Evolutionary conservation across 2,888 invertebrate species (phyloP).

Genomic region (Apodemia mormo): DNA sequence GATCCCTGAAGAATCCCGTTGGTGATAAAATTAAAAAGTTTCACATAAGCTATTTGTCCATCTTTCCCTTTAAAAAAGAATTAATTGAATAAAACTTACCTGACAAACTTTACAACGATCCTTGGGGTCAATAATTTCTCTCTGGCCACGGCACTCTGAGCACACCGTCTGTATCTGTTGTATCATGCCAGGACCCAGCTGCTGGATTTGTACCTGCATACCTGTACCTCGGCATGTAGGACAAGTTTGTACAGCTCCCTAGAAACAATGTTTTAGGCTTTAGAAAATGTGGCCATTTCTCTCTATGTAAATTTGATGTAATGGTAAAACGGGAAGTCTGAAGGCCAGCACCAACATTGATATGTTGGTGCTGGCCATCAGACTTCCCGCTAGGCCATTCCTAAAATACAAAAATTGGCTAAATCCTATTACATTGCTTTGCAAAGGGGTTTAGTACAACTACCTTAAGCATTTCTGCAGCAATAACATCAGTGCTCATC

Average conservation of each 20-base stretch:
- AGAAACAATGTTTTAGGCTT: conserved; percentile 14
- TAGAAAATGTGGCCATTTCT: too few relatives aligned
- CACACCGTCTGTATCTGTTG: conserved; percentile 97
- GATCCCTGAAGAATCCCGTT: too few relatives aligned
- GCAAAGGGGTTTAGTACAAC: too few relatives aligned
- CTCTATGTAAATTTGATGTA: too few relatives aligned
- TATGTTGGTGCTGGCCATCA: too few relatives aligned
- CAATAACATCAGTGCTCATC: too few relatives aligned
- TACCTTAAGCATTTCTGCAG: too few relatives aligned
- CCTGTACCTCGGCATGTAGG: conserved; percentile 94
- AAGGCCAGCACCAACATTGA: too few relatives aligned
- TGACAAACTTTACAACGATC: conserved; percentile 96
- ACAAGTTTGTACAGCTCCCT: conserved; percentile 93
- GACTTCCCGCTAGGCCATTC: too few relatives aligned
- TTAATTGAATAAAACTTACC: conserved; percentile 46
- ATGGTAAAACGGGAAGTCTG: too few relatives aligned
- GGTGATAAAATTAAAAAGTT: not conserved
- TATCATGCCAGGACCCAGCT: conserved; percentile 83
- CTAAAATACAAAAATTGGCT: too few relatives aligned
- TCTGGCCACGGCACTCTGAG: conserved; percentile 92
- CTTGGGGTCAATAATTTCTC: conserved; percentile 92
- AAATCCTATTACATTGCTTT: too few relatives aligned
- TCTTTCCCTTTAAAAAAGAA: not conserved
- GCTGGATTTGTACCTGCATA: conserved; percentile 85
- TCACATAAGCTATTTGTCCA: not conserved